Base-by-base conservation (phyloP, 2,888 invertebrate genomes). In the Lamellibrachia satsuma region DNA sequence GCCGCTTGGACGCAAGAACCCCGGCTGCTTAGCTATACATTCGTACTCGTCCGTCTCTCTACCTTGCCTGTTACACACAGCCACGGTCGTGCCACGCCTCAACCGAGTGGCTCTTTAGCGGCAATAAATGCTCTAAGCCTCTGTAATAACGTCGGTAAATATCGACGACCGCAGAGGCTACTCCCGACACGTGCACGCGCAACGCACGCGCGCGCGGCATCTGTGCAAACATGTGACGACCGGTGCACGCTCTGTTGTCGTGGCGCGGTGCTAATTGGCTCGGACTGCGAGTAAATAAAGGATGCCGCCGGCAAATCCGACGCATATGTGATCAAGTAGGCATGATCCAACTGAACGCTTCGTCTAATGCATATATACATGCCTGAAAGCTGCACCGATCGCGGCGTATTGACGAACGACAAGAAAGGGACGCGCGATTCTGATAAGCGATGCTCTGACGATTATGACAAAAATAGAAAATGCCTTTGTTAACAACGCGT, bases 271-370 rank as follows among this genome's bases (percentile, higher is more conserved):
- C 22, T 75, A 75, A 75, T 75, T 75, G 75, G 75, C 75, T 75
- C 75, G 75, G 75, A 15, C 75, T 11, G 75, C 22, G 75, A 75
- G 75, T 75, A 75, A 75, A 75, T 75, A 75, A 75, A 75, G 75
- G 75, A 75, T 15, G 75, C 75, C 2, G 75, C 75, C 75, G 22
- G 75, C n/a, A 75, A 75, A 75, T 75, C 75, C 75, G 75, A n/a
- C 75, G 75, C 75, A 75, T 75, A 75, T 75, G 75, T n/a, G 75
- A 75, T 75, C 75, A 75, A 75, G 75, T 75, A 75, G 75, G 75
- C 75, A 75, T 75, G 75, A 75, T 75, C 75, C 75, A n/a, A 75
- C 22, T 22, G 75, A 75, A 22, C 75, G 75, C 75, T n/a, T 75
- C 75, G n/a, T 75, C 75, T 75, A 75, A 75, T 75, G 75, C 75